Percentiles rank a stretch among this genome's conserved stretches.
Evolutionary conservation across 2,113 vertebrate species (phyloP).

Genomic region (Balaenoptera acutorostrata): DNA sequence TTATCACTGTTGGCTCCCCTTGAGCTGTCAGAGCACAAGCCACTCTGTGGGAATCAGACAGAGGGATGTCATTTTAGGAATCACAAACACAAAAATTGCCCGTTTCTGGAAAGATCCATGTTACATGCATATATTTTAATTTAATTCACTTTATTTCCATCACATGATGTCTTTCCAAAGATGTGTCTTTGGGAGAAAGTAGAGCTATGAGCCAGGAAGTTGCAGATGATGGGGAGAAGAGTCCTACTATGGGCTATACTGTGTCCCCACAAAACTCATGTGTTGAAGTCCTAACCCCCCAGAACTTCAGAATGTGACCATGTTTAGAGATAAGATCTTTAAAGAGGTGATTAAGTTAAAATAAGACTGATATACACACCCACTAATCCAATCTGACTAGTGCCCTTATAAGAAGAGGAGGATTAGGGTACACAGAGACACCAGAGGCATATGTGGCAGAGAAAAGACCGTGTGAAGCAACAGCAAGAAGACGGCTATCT

Average conservation of each 20-base stretch:
- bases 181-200: background rate
- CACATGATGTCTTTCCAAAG: background rate
- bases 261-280: background rate
- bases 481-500: background rate
- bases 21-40: background rate
- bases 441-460: fast-evolving
- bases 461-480: too few species aligned
- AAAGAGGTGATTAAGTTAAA: background rate
- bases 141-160: background rate
- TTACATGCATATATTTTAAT: background rate
- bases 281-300: background rate
- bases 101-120: background rate
- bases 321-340: background rate
- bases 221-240: background rate
- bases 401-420: background rate
- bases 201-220: background rate
- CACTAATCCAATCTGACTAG: background rate
- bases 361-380: background rate
- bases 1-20: background rate
- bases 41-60: background rate
- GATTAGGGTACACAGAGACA: background rate
- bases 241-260: background rate
- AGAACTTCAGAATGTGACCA: background rate
- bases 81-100: background rate
- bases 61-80: background rate